These are phyloP conservation scores for Spheniscus humboldti DNA, from an alignment of 2,797 vertebrate species.

Conservation along the genomic window DNA sequence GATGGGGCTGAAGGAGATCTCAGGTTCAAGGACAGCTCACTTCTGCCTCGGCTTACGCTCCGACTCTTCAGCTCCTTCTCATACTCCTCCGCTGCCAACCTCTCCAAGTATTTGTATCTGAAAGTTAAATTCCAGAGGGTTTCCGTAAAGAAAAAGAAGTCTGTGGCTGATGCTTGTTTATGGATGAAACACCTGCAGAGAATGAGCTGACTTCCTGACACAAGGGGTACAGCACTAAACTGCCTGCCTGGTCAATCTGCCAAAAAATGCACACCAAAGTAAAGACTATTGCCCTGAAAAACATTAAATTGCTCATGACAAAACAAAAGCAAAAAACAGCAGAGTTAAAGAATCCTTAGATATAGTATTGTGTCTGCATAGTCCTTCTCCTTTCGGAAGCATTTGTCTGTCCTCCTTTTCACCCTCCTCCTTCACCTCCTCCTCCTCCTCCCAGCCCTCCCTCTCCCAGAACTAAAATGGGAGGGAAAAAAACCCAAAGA, in stretches of 20 bases:
- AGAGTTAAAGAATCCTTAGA: constrained; percentile 42
- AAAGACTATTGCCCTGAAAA: constrained; percentile 53
- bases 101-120: constrained; percentile 94
- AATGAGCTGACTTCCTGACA: constrained; percentile 66
- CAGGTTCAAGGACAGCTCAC: constrained; percentile 90
- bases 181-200: constrained; percentile 75
- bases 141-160: constrained; percentile 76
- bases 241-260: constrained; percentile 41
- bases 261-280: constrained; percentile 16
- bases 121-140: constrained; percentile 80
- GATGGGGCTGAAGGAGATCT: constrained; percentile 72
- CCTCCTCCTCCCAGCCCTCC: constrained; percentile 12
- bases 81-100: constrained; percentile 85
- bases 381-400: constrained; percentile 43
- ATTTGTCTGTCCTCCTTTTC: constrained; percentile 32
- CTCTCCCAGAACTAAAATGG: background rate
- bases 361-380: constrained; percentile 21
- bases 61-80: constrained; percentile 83
- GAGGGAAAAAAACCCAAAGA: background rate
- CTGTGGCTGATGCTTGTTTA: constrained; percentile 71
- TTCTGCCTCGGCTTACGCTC: constrained; percentile 79
- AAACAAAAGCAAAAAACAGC: constrained; percentile 32
- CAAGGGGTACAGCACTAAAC: constrained; percentile 28
- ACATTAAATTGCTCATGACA: constrained; percentile 55
- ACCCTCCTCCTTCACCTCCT: background rate